These are phyloP conservation scores for Astreopora myriophthalma DNA, from an alignment of 64 coral and sea anemone species.

Conservation along the genomic window DNA sequence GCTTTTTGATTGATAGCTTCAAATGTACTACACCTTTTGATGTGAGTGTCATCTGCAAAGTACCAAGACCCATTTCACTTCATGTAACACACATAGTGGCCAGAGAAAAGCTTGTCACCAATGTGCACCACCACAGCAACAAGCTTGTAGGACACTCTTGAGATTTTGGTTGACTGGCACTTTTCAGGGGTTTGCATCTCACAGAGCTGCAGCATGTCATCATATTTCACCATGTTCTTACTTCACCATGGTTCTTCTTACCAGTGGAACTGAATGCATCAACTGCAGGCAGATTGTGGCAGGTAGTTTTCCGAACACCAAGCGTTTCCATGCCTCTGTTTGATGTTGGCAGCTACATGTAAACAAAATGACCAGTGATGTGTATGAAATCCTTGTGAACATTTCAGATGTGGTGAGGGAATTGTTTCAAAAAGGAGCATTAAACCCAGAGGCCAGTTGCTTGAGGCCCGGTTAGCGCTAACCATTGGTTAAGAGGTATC, in stretches of 20 bases:
- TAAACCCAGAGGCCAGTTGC: too few relatives aligned
- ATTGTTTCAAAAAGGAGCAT: not conserved
- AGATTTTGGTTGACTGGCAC: not conserved
- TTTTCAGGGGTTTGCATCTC: constrained; percentile 3
- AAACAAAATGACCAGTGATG: not conserved
- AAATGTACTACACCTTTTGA: constrained; percentile 13
- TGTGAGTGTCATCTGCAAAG: constrained; percentile 36
- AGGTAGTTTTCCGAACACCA: constrained; percentile 51
- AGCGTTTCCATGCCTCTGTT: constrained; percentile 58
- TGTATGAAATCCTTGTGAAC: not conserved
- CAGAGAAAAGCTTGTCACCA: constrained; percentile 14
- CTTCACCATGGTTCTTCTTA: constrained; percentile 34
- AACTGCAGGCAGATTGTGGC: constrained; percentile 53
- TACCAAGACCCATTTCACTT: constrained; percentile 57
- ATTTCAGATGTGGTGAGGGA: not conserved
- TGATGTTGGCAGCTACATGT: constrained; percentile 22
- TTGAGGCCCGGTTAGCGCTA: too few relatives aligned
- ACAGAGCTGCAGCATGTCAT: constrained; percentile 7
- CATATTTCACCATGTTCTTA: constrained; percentile 50
- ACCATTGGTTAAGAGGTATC: too few relatives aligned
- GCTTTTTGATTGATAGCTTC: constrained; percentile 49
- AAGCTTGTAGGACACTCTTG: constrained; percentile 47
- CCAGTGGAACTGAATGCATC: constrained; percentile 46
- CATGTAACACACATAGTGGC: constrained; percentile 62
- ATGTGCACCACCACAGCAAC: constrained; percentile 59